These are phyloP conservation scores for Tuta absoluta DNA, from an alignment of 2,888 invertebrate genomes.

Conservation along the genomic window DNA sequence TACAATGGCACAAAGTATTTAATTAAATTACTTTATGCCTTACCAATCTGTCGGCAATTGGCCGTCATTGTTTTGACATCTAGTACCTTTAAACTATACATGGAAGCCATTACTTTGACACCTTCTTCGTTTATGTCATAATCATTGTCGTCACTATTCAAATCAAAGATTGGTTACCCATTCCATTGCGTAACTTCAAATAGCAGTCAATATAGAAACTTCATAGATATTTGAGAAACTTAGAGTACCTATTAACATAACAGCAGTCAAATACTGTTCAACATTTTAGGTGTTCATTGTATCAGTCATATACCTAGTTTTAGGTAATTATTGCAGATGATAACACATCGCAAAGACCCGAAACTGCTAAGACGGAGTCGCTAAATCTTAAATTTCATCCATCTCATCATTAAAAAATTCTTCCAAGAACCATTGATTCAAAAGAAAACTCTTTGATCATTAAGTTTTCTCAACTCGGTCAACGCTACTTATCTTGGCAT, in stretches of 20 bases:
- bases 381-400: no score
- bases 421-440: not conserved
- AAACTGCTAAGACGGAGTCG: no score
- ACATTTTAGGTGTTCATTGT: no score
- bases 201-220: constrained; percentile 3
- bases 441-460: constrained; percentile 5
- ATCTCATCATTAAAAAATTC: no score
- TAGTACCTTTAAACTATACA: not conserved
- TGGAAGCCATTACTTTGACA: constrained; percentile 16
- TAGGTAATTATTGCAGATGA: no score
- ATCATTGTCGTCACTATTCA: not conserved
- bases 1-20: no score
- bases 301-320: no score
- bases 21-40: not conserved
- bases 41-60: not conserved
- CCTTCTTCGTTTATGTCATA: not conserved
- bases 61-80: not conserved
- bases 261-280: no score
- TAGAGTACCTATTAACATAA: no score
- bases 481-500: constrained; percentile 24
- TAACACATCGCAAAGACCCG: no score
- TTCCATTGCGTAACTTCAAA: not conserved
- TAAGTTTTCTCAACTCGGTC: constrained; percentile 12
- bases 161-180: not conserved
- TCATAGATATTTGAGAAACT: no score